phyloP scores from a whole-genome alignment of 2,797 vertebrate genomes.

The Bucorvus abyssinicus region DNA sequence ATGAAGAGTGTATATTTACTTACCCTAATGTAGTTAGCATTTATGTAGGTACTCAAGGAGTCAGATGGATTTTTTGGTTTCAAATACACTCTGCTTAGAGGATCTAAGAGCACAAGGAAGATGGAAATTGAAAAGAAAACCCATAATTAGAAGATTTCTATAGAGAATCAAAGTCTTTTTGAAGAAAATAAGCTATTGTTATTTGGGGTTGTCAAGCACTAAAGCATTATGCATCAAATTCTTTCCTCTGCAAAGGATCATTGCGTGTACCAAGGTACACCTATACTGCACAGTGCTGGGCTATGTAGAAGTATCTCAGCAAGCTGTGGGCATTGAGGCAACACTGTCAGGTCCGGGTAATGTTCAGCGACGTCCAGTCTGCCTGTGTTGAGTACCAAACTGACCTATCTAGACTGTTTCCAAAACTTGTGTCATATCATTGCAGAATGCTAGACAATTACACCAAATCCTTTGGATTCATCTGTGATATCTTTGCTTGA shows the following conservation, averaged over 20 bases:
- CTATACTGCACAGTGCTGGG: background rate
- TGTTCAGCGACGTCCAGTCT: background rate
- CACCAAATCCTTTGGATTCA: background rate
- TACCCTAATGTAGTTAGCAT: constrained; percentile 95
- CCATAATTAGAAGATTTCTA: constrained; percentile 16
- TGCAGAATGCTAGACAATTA: background rate
- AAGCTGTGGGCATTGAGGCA: background rate
- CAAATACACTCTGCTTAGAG: constrained; percentile 91
- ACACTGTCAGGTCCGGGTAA: background rate
- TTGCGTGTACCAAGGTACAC: background rate
- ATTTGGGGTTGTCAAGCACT: background rate
- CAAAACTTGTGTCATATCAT: background rate
- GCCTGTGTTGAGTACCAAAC: background rate
- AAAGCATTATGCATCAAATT: background rate
- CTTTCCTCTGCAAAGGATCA: background rate
- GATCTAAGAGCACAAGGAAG: constrained; percentile 81
- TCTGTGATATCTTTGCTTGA: background rate
- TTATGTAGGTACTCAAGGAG: constrained; percentile 91
- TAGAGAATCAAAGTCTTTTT: background rate
- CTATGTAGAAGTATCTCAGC: background rate
- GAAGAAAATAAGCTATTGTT: background rate
- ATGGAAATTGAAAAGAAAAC: constrained; percentile 51
- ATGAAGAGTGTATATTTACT: constrained; percentile 63
- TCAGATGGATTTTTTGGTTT: constrained; percentile 87
- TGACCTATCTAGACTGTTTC: background rate